Percentiles rank a stretch among this genome's conserved stretches.
Conservation (phyloP, 2,888 invertebrate species). For the Acanthosoma haemorrhoidale region DNA sequence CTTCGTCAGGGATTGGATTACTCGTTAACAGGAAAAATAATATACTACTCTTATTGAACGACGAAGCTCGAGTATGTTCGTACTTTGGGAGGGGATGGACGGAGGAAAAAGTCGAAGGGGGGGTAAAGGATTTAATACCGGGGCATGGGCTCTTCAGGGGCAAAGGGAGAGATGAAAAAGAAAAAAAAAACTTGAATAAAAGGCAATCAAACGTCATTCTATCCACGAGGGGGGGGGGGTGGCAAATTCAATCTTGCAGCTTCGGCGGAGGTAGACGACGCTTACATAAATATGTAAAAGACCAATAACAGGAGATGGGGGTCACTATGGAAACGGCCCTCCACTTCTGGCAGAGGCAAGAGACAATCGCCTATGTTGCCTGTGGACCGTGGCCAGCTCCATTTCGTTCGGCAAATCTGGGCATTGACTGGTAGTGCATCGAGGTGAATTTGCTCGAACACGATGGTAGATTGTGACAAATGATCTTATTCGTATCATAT, state of each 20-base stretch:
- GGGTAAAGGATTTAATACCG: slow-evolving; percentile 17
- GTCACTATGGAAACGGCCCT: slow-evolving; percentile 13
- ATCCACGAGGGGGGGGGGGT: background rate
- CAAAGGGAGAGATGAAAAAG: background rate
- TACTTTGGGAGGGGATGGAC: too few relatives aligned
- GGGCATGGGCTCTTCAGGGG: background rate
- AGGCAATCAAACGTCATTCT: slow-evolving; percentile 29
- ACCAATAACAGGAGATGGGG: slow-evolving; percentile 16
- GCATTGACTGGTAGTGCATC: too few relatives aligned
- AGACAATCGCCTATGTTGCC: too few relatives aligned
- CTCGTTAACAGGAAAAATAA: background rate
- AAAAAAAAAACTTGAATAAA: slow-evolving; percentile 16
- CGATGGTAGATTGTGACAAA: too few relatives aligned
- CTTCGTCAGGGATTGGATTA: background rate
- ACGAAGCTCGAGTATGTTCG: too few relatives aligned
- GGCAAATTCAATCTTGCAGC: slow-evolving; percentile 1
- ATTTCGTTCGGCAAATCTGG: too few relatives aligned
- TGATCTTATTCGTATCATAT: too few relatives aligned
- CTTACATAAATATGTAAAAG: slow-evolving; percentile 31
- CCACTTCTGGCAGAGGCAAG: too few relatives aligned
- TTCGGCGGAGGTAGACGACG: background rate
- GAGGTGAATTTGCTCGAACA: too few relatives aligned
- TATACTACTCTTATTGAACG: background rate
- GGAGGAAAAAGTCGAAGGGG: background rate
- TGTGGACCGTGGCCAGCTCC: too few relatives aligned